Conservation (phyloP, 2,113 vertebrate genomes). For the Phalacrocorax carbo region DNA sequence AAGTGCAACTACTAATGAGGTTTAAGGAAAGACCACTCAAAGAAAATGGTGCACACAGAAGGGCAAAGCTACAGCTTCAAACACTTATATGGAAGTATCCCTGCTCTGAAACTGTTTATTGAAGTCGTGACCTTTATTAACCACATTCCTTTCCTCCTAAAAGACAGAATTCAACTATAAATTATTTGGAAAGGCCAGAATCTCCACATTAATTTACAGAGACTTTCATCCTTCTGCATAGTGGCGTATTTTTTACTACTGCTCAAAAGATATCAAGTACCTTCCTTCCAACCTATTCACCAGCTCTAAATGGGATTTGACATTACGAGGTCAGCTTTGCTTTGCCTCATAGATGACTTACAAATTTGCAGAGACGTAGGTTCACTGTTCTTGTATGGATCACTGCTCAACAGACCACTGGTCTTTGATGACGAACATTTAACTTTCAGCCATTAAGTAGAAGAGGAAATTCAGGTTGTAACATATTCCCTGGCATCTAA, state of each 20-base stretch:
- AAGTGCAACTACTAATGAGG: constrained; percentile 38
- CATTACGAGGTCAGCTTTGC: constrained; percentile 72
- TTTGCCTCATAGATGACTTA: constrained; percentile 73
- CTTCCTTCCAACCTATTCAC: constrained; percentile 60
- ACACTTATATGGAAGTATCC: neutral
- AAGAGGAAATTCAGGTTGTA: constrained; percentile 55
- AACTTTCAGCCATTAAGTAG: constrained; percentile 68
- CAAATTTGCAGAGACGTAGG: constrained; percentile 73
- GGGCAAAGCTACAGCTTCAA: constrained; percentile 34
- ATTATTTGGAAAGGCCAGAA: constrained; percentile 69
- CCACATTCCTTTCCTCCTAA: constrained; percentile 39
- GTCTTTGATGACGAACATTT: constrained; percentile 71
- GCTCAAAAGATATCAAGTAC: constrained; percentile 65
- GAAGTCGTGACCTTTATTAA: constrained; percentile 65
- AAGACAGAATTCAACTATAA: constrained; percentile 61
- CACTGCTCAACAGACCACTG: constrained; percentile 60
- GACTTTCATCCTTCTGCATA: constrained; percentile 59
- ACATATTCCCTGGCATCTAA: constrained; percentile 67
- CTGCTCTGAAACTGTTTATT: constrained; percentile 45
- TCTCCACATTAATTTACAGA: constrained; percentile 62
- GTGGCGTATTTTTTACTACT: constrained; percentile 63
- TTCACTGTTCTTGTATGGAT: constrained; percentile 72
- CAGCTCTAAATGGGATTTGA: constrained; percentile 73
- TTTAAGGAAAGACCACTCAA: constrained; percentile 19
- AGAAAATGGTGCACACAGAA: neutral